A percentile compares a stretch with the other conserved stretches of the same genome.
phyloP scores from a whole-genome alignment of 2,888 invertebrate genomes.

The Limnephilus rhombicus region DNA sequence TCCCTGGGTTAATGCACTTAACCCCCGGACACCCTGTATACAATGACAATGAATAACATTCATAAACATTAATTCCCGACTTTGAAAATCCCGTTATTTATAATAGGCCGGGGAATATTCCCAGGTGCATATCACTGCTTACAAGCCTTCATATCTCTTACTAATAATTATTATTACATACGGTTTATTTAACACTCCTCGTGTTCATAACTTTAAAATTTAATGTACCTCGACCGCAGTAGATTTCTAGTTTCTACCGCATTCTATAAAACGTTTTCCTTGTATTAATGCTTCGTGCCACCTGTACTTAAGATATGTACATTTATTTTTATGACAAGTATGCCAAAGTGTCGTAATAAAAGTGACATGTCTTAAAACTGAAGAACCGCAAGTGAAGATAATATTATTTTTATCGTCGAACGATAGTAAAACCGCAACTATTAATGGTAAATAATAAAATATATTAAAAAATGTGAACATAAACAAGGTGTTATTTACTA shows the following conservation, averaged over 20 bases:
- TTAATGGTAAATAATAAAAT: background rate
- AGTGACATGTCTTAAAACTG: background rate
- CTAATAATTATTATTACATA: background rate
- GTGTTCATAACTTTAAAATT: background rate
- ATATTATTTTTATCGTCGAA: constrained; percentile 1
- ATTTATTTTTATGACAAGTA: background rate
- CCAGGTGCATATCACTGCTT: no score
- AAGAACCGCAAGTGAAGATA: background rate
- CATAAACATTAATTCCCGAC: no score
- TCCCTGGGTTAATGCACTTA: no score
- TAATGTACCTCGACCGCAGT: background rate
- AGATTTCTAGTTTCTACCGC: background rate
- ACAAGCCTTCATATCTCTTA: background rate
- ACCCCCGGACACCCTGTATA: no score
- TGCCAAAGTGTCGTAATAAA: background rate
- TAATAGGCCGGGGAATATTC: no score
- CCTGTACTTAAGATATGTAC: background rate
- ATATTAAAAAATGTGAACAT: background rate
- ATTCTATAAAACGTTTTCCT: background rate
- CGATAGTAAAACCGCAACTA: constrained; percentile 2
- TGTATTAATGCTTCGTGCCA: background rate
- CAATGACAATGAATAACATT: no score
- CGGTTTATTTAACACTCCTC: background rate
- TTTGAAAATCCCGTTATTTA: no score
- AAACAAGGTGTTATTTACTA: background rate